Percentiles rank a stretch among this genome's conserved stretches.
Evolutionary conservation across 2,113 vertebrate species (phyloP).

Genomic region (Glaucidium brasilianum): DNA sequence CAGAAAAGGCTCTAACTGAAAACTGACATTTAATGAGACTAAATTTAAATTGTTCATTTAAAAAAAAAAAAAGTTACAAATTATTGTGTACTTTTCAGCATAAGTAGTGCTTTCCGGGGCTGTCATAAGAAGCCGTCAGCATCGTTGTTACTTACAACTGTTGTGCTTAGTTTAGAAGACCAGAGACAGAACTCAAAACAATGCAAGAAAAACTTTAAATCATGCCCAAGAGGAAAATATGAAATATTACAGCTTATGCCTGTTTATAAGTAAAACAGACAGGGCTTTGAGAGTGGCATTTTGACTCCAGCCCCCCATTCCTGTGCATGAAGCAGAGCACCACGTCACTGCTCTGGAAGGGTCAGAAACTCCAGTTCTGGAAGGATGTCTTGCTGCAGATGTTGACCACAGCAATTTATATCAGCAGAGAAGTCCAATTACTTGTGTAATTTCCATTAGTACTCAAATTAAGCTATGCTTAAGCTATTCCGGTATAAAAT

Average conservation of each 20-base stretch:
- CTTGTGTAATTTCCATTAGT: background rate
- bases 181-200: background rate
- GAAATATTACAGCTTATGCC: background rate
- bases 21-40: background rate
- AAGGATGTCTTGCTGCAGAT: background rate
- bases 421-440: background rate
- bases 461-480: background rate
- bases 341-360: accelerated
- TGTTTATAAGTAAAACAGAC: background rate
- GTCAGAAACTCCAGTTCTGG: background rate
- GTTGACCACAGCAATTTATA: background rate
- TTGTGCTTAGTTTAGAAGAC: background rate
- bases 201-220: background rate
- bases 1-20: background rate
- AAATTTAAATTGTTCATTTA: accelerated
- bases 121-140: background rate
- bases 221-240: background rate
- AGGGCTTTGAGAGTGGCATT: background rate
- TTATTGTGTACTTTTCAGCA: background rate
- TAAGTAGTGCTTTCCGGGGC: background rate
- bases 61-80: too few relatives aligned
- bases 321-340: background rate
- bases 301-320: accelerated
- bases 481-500: background rate
- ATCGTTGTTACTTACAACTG: background rate